Conservation (phyloP, 2,888 invertebrate genomes). For the Diadromus collaris region DNA sequence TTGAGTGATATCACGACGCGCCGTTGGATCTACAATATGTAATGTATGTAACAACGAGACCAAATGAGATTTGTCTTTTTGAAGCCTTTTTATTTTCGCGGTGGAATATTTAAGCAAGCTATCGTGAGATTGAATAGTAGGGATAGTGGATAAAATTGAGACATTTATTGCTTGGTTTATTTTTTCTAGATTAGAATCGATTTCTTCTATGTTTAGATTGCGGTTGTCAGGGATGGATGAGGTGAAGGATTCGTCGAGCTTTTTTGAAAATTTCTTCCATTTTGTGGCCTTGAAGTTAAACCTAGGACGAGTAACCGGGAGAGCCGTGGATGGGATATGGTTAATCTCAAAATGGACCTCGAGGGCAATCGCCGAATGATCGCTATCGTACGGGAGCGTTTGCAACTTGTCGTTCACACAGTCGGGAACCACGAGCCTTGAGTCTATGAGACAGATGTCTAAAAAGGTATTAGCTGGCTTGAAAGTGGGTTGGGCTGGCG, state of each 20-base stretch:
- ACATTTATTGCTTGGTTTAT: not conserved
- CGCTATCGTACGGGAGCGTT: slow-evolving; percentile 19
- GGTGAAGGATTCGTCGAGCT: not conserved
- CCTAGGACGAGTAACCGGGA: not conserved
- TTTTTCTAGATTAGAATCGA: not conserved
- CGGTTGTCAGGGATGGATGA: not conserved
- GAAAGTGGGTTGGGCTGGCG: slow-evolving; percentile 5
- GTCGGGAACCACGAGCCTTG: slow-evolving; percentile 3
- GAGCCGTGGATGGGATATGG: no score
- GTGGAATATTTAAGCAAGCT: no score
- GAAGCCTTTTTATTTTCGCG: no score
- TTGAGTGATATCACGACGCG: not conserved
- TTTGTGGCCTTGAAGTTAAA: slow-evolving; percentile 1
- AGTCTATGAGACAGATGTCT: slow-evolving; percentile 38
- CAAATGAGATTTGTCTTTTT: not conserved
- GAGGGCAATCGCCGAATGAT: not conserved
- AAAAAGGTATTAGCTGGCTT: slow-evolving; percentile 22
- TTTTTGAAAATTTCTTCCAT: not conserved
- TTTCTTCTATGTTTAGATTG: not conserved
- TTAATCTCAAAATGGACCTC: not conserved
- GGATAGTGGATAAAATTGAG: not conserved
- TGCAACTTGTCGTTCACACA: not conserved
- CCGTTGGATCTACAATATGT: not conserved
- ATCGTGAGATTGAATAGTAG: not conserved
- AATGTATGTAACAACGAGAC: not conserved